Conservation (phyloP, 2,113 vertebrate species). For the Callocephalon fimbriatum region DNA sequence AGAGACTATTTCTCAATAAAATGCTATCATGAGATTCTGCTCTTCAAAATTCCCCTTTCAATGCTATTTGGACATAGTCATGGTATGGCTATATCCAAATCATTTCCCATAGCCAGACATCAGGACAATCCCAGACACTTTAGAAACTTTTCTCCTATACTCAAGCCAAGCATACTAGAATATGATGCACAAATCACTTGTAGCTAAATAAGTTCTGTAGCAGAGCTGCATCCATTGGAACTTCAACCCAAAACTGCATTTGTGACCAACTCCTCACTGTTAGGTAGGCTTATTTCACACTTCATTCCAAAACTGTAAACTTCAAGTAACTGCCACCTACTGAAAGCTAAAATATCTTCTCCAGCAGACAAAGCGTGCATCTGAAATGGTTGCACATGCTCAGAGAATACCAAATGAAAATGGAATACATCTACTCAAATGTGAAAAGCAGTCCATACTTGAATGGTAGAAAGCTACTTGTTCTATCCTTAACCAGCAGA, state of each 20-base stretch:
- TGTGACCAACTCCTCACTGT: neutral
- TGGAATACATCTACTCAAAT: neutral
- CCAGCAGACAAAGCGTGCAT: neutral
- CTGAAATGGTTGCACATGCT: neutral
- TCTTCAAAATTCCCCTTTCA: neutral
- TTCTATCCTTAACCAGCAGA: neutral
- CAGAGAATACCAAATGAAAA: neutral
- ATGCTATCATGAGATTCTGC: neutral
- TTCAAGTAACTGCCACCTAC: neutral
- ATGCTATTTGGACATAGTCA: neutral
- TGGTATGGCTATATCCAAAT: neutral
- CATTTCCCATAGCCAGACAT: neutral
- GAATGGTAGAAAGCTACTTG: neutral
- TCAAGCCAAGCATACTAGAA: neutral
- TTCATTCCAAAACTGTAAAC: neutral
- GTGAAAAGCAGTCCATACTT: neutral
- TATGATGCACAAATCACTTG: fast-evolving
- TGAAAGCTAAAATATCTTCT: neutral
- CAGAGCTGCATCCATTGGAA: neutral
- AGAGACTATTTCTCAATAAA: neutral
- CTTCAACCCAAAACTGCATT: neutral
- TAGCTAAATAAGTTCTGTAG: neutral
- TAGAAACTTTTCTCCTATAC: neutral
- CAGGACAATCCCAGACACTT: neutral
- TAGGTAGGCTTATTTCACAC: neutral